Base-by-base conservation (phyloP, 2,888 invertebrate species). In the Colletes collaris region DNA sequence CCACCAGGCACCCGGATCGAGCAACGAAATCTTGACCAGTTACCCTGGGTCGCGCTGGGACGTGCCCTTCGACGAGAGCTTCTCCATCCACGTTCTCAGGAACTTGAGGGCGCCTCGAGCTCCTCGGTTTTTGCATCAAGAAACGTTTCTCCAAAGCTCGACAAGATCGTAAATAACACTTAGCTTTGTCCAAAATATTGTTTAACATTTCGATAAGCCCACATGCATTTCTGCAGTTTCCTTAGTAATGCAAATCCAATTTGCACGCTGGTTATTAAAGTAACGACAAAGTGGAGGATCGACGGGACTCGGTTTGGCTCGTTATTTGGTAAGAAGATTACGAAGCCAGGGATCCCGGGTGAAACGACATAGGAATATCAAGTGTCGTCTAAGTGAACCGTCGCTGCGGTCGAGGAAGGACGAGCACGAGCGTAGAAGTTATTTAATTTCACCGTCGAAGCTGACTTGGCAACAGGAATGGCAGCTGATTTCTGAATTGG, bases 371-470 rank as follows among this genome's bases (percentile, higher is more conserved):
- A 63, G 50, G 79, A 79, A 79, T 73, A 79, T 68, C 80, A 70
- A 81, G 66, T 79, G 65, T 59, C 67, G 79, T 50, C 50, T 81
- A 79, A 81, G 79, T 70, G 67, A 81, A 71, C 64, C 52, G 52
- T 80, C 71, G 64, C 64, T 67, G 70, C 65, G 77, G 77, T 74
- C 19, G 19, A 56, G 56, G 70, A 59, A 49, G 63, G 60, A 53
- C 68, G 69, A 52, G 63, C 58, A 70, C 67, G 67, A 46, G 76
- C 63, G 37, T 73, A 65, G 81, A 86, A 86, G 88, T 89, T 91
- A 91, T 91, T 90, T 90, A 87, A 90, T 91, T 91, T 91, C 87
- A 86, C 66, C 82, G 71, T 67, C 63, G 81, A 84, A 82, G 86
- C 87, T 87, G 90, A 89, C 86, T 90, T 88, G 89, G 89, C 88